Base-by-base conservation (phyloP, 2,888 invertebrate species). In the Chirona hameri region DNA sequence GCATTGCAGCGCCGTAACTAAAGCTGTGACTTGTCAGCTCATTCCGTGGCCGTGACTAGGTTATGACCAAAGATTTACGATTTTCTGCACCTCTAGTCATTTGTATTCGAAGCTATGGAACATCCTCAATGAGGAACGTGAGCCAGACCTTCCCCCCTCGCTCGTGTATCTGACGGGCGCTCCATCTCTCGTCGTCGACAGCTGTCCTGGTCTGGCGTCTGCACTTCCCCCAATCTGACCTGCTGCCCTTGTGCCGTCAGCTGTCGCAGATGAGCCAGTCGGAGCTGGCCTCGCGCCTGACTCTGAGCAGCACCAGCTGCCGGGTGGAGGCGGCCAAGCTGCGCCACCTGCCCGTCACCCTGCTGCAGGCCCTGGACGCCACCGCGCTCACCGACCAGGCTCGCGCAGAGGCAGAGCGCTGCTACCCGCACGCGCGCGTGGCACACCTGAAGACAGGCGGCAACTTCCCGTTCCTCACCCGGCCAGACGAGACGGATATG, bases 281-380 rank as follows among this genome's bases (percentile, higher is more conserved):
- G 48, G 95, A 96, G 87, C 87, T 97, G 84, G 95, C 96, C 0
- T 95, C 96, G 72, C 91, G 96, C 85, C 89, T 96, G 82, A 96
- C 96, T 0, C 90, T 96, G 84, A 96, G 96, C 88, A 96, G 96
- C 88, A 91, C 93, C 84, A 93, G 92, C 85, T 92, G 92, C 86
- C 94, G 93, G 86, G 93, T 96, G 9, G 92, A 94, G 86, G 93
- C 95, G 7, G 93, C 94, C 85, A 91, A 83, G 52, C 72, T 79
- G 24, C 82, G 55, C 27, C 83, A 91, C 84, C 86, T 95, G 81
- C 92, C 93, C n/a, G 90, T 95, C 24, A 96, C 96, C 21, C 91
- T 96, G 82, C 91, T 96, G 88, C 95, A 96, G 88, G 96, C 96
- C 0, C 96, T 95, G 90, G 96, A 96, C 88, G 93, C 95, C 86